phyloP scores from a whole-genome alignment of 2,113 vertebrate genomes.

The Sinocyclocheilus rhinocerous region DNA sequence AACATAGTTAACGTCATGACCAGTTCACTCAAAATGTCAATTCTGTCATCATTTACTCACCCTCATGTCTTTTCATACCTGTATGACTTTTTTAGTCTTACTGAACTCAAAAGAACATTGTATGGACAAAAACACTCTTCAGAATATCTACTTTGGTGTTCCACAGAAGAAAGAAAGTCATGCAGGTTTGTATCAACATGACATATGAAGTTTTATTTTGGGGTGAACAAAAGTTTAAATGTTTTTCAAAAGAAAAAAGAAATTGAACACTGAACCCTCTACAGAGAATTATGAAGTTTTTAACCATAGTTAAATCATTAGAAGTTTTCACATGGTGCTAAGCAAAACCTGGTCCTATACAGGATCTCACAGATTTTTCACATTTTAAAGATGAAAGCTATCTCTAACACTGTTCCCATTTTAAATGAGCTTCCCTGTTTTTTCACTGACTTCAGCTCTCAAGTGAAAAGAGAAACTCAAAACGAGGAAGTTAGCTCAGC shows the following conservation, averaged over 20 bases:
- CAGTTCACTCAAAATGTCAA: neutral
- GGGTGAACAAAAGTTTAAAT: neutral
- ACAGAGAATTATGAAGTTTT: too few relatives aligned
- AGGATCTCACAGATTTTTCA: neutral
- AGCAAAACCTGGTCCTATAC: neutral
- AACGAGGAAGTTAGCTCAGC: constrained; percentile 58
- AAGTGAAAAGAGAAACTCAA: constrained; percentile 53
- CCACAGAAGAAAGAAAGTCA: neutral
- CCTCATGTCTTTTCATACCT: neutral
- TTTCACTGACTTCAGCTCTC: constrained; percentile 60
- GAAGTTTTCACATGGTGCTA: neutral
- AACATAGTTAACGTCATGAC: neutral
- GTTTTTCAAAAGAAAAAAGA: too few relatives aligned
- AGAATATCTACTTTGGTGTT: neutral
- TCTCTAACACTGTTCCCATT: constrained; percentile 53
- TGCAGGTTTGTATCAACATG: neutral
- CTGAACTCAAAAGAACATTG: neutral
- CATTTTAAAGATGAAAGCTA: constrained; percentile 53
- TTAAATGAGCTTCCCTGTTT: constrained; percentile 63
- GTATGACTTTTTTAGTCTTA: too few relatives aligned
- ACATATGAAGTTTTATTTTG: neutral
- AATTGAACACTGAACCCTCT: too few relatives aligned
- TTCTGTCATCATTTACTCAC: constrained; percentile 2
- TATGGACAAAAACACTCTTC: neutral
- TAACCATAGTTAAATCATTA: too few relatives aligned